phyloP scores from a whole-genome alignment of 2,113 vertebrate species.

The Coreoperca whiteheadi region DNA sequence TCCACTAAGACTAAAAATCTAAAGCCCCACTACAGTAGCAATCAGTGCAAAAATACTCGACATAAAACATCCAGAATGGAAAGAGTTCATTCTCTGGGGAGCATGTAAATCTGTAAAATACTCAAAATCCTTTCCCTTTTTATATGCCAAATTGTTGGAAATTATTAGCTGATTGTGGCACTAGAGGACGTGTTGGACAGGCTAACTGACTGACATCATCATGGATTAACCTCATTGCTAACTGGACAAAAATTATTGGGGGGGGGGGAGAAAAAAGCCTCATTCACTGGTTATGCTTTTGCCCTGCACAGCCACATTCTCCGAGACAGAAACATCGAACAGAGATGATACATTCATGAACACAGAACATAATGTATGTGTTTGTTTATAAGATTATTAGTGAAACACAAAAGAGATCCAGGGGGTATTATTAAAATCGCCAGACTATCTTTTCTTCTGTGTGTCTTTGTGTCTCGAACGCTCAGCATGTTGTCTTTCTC shows the following conservation, averaged over 20 bases:
- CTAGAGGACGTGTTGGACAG: background rate
- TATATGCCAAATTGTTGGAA: background rate
- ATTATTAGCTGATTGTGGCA: background rate
- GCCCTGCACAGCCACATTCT: background rate
- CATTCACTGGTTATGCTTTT: constrained; percentile 19
- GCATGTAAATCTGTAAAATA: background rate
- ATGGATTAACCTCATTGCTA: background rate
- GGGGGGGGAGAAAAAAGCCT: background rate
- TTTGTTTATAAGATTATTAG: background rate
- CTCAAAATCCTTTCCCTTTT: background rate
- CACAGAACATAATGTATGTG: background rate
- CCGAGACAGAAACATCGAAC: constrained; percentile 9
- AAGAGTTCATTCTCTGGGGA: background rate
- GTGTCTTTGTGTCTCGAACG: background rate
- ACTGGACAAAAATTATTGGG: background rate
- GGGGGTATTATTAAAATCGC: background rate
- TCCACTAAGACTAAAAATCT: background rate
- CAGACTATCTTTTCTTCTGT: background rate
- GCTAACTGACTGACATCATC: background rate
- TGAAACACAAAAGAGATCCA: background rate
- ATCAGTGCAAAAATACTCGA: background rate
- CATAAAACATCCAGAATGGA: background rate
- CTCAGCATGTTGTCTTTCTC: background rate
- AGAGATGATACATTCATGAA: background rate
- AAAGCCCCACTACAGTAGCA: background rate